phyloP scores from a whole-genome alignment of 2,888 invertebrate genomes.

The Nemotelus nigrinus region DNA sequence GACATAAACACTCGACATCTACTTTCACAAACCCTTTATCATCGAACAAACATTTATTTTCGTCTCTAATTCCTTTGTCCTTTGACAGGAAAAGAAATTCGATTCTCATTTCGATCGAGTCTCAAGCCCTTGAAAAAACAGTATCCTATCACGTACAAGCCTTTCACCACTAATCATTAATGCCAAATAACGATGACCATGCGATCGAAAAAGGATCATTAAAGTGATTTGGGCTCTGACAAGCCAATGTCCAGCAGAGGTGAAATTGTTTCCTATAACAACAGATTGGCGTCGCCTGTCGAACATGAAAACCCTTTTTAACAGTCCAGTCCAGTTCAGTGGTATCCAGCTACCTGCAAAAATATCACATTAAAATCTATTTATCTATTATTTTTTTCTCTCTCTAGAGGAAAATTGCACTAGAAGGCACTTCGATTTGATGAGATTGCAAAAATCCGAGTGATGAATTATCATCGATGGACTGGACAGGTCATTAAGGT shows the following conservation, averaged over 20 bases:
- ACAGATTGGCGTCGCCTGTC: constrained; percentile 11
- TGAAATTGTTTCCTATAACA: background rate
- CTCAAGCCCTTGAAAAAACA: background rate
- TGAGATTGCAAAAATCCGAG: constrained; percentile 4
- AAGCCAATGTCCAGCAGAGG: background rate
- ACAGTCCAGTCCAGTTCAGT: background rate
- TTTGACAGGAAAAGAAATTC: constrained; percentile 6
- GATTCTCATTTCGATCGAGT: constrained; percentile 13
- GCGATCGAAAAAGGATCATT: constrained; percentile 26
- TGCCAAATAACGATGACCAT: constrained; percentile 23
- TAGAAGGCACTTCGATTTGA: constrained; percentile 14
- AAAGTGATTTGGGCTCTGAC: constrained; percentile 26
- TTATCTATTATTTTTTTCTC: background rate
- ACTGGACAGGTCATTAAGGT: constrained; percentile 20
- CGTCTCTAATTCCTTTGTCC: background rate
- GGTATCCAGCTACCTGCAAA: too few relatives aligned
- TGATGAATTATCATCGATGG: too few relatives aligned
- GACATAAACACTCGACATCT: too few relatives aligned
- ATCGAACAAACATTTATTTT: constrained; percentile 14
- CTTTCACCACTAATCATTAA: constrained; percentile 4
- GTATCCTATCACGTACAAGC: background rate
- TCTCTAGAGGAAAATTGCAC: constrained; percentile 5
- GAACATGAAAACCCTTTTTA: constrained; percentile 34
- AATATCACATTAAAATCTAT: too few relatives aligned
- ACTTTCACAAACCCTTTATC: background rate